Conservation (phyloP, 2,797 vertebrate species). For the Phyllotis vaccarum region DNA sequence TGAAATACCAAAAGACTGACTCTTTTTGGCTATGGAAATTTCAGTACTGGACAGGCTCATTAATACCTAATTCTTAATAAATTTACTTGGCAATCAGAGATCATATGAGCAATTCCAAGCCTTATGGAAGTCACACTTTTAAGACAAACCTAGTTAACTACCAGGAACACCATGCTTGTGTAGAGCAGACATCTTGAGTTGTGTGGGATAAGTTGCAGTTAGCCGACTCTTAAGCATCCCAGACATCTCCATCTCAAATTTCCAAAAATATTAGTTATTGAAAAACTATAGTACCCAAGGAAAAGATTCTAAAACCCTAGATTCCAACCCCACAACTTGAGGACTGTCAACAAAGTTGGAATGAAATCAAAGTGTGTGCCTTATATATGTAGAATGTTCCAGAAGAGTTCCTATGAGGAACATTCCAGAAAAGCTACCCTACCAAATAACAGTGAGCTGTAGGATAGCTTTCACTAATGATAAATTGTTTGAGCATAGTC, state of each 20-base stretch:
- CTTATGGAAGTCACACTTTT: background rate
- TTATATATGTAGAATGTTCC: background rate
- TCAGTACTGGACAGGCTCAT: background rate
- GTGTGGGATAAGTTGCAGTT: background rate
- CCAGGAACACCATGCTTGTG: background rate
- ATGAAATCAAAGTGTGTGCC: background rate
- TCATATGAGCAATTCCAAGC: constrained; percentile 53
- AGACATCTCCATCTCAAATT: background rate
- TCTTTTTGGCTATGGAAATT: background rate
- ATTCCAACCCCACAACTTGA: background rate
- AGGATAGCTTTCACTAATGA: background rate
- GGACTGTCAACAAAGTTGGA: background rate
- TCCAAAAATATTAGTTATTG: background rate
- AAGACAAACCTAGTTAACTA: background rate
- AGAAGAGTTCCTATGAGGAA: too few species aligned
- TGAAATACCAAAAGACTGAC: background rate
- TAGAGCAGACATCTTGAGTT: constrained; percentile 33
- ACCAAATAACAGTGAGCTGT: background rate
- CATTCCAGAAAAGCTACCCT: background rate
- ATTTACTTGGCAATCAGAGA: background rate
- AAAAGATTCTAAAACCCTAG: background rate
- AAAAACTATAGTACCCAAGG: background rate
- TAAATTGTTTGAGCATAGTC: background rate
- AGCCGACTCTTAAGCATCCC: background rate
- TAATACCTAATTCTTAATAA: constrained; percentile 38